Conservation (phyloP, 2,113 vertebrate genomes). For the Gymnogyps californianus region DNA sequence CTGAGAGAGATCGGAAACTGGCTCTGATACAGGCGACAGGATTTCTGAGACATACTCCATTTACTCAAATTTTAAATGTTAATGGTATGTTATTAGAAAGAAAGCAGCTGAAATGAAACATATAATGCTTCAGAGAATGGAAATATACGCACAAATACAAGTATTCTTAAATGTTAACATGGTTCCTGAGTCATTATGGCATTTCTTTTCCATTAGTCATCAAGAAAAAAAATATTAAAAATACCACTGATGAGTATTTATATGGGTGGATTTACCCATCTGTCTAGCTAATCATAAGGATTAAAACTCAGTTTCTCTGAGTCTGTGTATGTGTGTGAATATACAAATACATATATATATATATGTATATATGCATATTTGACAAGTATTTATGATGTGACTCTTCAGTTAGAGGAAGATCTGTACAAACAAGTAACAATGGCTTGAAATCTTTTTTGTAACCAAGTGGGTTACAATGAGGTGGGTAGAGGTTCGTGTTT, state of each 20-base stretch:
- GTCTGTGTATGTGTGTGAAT: neutral
- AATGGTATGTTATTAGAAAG: neutral
- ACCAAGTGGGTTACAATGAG: neutral
- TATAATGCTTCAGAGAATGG: neutral
- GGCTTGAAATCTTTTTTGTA: neutral
- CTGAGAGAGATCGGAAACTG: neutral
- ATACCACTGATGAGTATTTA: neutral
- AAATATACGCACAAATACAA: neutral
- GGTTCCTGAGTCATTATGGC: neutral
- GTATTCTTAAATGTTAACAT: neutral
- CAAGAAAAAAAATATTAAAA: neutral
- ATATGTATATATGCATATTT: neutral
- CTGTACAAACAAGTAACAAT: neutral
- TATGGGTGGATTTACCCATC: neutral
- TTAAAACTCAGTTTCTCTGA: neutral
- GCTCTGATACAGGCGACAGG: neutral
- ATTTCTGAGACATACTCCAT: neutral
- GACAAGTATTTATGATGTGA: neutral
- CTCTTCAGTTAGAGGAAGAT: neutral
- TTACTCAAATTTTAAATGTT: neutral
- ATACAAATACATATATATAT: neutral
- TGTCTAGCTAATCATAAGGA: neutral
- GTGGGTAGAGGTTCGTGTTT: neutral
- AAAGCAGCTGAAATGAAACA: neutral
- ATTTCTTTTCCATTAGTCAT: slow-evolving; percentile 4